A percentile compares a stretch with the other conserved stretches of the same genome.
Conservation (phyloP, 2,113 vertebrate species). For the Todiramphus chloris region DNA sequence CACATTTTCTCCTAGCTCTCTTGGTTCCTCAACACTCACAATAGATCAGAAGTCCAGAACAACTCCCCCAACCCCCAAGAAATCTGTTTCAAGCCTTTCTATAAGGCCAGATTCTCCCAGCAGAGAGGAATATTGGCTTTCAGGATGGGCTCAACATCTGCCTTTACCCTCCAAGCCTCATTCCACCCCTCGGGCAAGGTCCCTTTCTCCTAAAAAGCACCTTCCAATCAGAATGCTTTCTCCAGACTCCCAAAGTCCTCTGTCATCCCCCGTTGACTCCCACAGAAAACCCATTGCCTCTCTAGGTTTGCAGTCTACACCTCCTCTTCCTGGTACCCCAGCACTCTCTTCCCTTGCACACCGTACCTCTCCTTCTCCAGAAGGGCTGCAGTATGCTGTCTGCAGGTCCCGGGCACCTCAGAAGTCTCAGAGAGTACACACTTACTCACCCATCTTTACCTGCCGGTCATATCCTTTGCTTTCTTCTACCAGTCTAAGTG, state of each 20-base stretch:
- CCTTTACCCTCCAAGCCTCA: neutral
- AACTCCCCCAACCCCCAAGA: slow-evolving; percentile 56
- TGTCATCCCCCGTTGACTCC: neutral
- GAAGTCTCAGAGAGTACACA: slow-evolving; percentile 37
- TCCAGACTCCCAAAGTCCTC: neutral
- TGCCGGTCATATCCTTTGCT: slow-evolving; percentile 51
- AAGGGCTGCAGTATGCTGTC: neutral
- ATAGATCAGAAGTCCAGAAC: slow-evolving; percentile 68
- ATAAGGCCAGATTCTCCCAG: slow-evolving; percentile 28
- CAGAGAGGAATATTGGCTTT: slow-evolving; percentile 19
- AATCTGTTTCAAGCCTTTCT: slow-evolving; percentile 65
- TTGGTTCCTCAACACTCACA: slow-evolving; percentile 68
- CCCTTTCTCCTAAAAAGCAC: slow-evolving; percentile 27
- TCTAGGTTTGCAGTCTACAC: neutral
- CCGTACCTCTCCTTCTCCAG: slow-evolving; percentile 7
- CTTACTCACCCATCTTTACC: slow-evolving; percentile 51
- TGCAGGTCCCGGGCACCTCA: neutral
- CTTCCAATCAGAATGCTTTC: neutral
- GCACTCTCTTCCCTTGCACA: slow-evolving; percentile 4
- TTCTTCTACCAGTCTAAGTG: neutral
- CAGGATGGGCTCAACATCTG: neutral
- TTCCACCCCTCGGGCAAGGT: neutral
- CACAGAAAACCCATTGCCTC: neutral
- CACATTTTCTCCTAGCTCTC: slow-evolving; percentile 79
- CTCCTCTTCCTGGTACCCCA: neutral